Evolutionary conservation across 1,140 invertebrate species (phyloP), one percentile per base, ranked within the genome.

Genomic region (Tribolium madens): DNA sequence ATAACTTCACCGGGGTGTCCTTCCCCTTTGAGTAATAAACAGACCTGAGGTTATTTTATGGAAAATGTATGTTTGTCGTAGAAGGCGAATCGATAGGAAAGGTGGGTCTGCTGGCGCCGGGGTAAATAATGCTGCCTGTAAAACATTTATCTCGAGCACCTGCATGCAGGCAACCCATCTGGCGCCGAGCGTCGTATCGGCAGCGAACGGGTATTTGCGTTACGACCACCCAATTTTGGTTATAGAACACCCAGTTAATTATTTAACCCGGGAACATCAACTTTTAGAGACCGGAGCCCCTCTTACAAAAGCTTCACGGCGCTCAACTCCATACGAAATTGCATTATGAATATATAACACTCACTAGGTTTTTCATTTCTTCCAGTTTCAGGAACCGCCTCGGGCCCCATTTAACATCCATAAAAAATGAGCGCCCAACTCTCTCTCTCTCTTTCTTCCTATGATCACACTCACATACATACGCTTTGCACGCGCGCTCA

Each of bases 91-190:
- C 76, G 73, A 77, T 77, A 77, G 64, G 47, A 46, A 52, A 50
- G 68, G 36, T 72, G 71, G 75, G 26, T 48, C 70, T 47, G 78
- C 48, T 68, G 76, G 76, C 76, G 72, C 75, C 57, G 68, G 72
- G 68, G 64, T 79, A 79, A 79, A 79, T 79, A 79, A 79, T 75
- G 73, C 73, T 57, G 73, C 73, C 78, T 78, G 77, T 79, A 79
- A 81, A 79, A 81, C 79, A 81, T 81, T 81, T 81, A 81, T 81
- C 78, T 81, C 78, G 72, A 81, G 78, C 79, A 81, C 79, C 79
- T 81, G 79, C 75, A 81, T 79, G 78, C 78, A 76, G 75, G 75
- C 53, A 76, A 78, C 73, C 77, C 78, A 79, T 81, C 79, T 81
- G 79, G 78, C 77, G 77, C 77, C 78, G 1, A 42, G 36, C 36